Conservation (phyloP, 2,797 vertebrate species). For the Sphaeramia orbicularis region DNA sequence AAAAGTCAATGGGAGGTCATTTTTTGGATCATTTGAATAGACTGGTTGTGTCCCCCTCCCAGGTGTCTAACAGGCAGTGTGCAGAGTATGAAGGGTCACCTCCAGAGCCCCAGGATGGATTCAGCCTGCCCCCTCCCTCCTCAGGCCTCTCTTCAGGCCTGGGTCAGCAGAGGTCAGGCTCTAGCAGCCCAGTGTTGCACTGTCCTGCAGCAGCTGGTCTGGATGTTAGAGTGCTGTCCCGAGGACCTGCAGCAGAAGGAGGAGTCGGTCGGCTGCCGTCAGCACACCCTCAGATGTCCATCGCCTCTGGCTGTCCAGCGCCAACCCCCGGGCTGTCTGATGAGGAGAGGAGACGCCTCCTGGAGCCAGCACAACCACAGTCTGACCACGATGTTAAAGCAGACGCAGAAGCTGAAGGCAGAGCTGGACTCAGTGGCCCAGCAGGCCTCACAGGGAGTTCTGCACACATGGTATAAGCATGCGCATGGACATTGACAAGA, state of each 20-base stretch:
- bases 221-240: constrained; percentile 93
- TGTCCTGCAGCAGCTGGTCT: constrained; percentile 89
- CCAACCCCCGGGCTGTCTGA: constrained; percentile 88
- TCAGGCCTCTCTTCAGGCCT: constrained; percentile 85
- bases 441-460: constrained; percentile 77
- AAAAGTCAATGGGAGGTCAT: too few species aligned
- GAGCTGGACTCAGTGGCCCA: constrained; percentile 84
- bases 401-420: constrained; percentile 81
- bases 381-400: constrained; percentile 76
- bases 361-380: constrained; percentile 84
- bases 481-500: not conserved
- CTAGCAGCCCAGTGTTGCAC: constrained; percentile 88
- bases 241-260: constrained; percentile 72
- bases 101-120: constrained; percentile 71
- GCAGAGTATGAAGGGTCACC: constrained; percentile 80
- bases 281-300: constrained; percentile 81
- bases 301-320: constrained; percentile 87
- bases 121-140: constrained; percentile 86
- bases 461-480: constrained; percentile 89
- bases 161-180: constrained; percentile 85
- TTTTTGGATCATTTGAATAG: too few species aligned
- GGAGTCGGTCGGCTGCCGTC: constrained; percentile 49
- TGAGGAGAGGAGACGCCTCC: constrained; percentile 85
- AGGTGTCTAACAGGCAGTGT: constrained; percentile 89
- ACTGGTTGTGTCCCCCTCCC: too few species aligned